phyloP scores from a whole-genome alignment of 2,113 vertebrate genomes.

The Cisticola juncidis region DNA sequence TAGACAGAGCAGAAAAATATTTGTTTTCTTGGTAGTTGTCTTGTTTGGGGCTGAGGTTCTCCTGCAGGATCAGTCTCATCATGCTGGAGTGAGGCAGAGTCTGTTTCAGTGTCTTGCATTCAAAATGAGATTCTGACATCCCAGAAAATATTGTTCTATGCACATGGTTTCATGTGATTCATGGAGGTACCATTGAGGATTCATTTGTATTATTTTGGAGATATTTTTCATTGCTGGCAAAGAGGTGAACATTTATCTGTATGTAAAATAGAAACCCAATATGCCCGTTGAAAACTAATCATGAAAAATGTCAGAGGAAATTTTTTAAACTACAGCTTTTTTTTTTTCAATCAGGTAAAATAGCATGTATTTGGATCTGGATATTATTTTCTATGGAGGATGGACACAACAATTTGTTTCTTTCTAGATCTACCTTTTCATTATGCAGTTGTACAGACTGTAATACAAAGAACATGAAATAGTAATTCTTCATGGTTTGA shows the following conservation, averaged over 20 bases:
- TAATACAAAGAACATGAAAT: background rate
- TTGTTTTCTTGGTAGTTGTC: background rate
- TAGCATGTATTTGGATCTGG: background rate
- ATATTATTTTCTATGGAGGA: background rate
- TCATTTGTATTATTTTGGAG: constrained; percentile 34
- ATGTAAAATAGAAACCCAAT: background rate
- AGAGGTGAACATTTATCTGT: background rate
- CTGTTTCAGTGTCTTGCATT: background rate
- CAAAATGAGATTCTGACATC: background rate
- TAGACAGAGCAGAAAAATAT: background rate
- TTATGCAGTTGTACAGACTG: background rate
- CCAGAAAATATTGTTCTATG: background rate
- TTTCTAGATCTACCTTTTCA: background rate
- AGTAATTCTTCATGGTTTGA: background rate
- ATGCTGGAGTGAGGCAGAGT: background rate
- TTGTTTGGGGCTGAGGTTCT: background rate
- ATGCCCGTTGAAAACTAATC: background rate
- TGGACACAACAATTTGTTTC: background rate
- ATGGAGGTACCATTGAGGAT: background rate
- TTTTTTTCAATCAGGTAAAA: background rate
- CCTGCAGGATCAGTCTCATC: background rate
- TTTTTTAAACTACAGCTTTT: background rate
- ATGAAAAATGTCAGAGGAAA: background rate
- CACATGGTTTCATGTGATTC: background rate
- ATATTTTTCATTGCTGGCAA: constrained; percentile 21